phyloP scores from a whole-genome alignment of 2,797 vertebrate species.

The Enteromius fasciolatus region DNA sequence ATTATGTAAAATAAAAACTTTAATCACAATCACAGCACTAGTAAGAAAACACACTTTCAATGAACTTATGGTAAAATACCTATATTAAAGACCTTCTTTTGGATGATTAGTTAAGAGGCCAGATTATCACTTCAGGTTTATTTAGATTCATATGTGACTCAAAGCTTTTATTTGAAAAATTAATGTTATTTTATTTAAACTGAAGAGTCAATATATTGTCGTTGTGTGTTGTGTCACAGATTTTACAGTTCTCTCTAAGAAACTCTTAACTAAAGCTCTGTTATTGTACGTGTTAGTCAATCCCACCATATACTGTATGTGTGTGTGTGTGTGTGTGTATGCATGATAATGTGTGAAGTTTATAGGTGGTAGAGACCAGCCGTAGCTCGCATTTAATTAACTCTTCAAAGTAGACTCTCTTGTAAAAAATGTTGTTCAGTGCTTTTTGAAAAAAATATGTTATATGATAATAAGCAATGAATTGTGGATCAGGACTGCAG shows the following conservation, averaged over 20 bases:
- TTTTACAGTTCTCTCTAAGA: too few species aligned
- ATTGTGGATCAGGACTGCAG: conserved; percentile 23
- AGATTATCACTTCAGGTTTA: background rate
- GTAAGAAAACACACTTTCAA: too few species aligned
- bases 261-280: too few species aligned
- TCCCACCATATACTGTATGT: background rate
- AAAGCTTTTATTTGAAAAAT: too few species aligned
- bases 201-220: too few species aligned
- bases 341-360: background rate
- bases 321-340: background rate
- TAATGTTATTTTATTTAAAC: too few species aligned
- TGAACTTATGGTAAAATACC: too few species aligned
- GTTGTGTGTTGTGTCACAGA: too few species aligned
- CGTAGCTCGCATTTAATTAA: conserved; percentile 8
- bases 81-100: background rate
- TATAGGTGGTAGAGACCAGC: background rate
- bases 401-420: conserved; percentile 22
- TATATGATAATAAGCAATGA: conserved; percentile 23
- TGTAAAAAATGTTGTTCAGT: conserved; percentile 12
- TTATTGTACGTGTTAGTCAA: background rate
- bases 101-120: background rate
- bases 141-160: background rate
- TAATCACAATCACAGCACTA: too few species aligned
- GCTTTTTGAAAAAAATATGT: conserved; percentile 19
- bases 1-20: too few species aligned